Percentiles rank a stretch among this genome's conserved stretches.
phyloP scores from a whole-genome alignment of 2,797 vertebrate genomes.

The Trachops cirrhosus region DNA sequence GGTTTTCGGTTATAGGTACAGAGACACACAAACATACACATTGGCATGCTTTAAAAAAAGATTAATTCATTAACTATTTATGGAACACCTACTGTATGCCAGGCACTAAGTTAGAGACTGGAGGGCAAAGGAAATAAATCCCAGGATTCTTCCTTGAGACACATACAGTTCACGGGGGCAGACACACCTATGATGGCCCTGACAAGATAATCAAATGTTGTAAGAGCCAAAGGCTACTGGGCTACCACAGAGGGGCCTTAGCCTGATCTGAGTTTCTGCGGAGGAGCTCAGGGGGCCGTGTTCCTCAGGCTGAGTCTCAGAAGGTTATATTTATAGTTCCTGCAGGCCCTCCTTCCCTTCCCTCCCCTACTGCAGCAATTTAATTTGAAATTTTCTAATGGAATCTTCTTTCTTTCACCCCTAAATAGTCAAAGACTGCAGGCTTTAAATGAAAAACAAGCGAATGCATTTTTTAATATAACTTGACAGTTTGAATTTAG shows the following conservation, averaged over 20 bases:
- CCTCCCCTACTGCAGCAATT: not conserved
- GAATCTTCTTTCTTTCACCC: not conserved
- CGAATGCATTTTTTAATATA: slow-evolving; percentile 15
- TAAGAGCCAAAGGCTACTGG: not conserved
- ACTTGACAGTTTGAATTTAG: not conserved
- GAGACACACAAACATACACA: not conserved
- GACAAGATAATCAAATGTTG: not conserved
- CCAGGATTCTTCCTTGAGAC: not conserved
- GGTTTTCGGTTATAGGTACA: not conserved
- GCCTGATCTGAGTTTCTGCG: not conserved
- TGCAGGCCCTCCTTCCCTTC: not conserved
- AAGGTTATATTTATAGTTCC: not conserved
- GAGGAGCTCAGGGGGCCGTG: not conserved
- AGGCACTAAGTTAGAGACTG: not conserved
- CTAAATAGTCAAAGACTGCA: not conserved
- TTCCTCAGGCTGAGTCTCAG: not conserved
- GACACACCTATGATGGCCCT: not conserved
- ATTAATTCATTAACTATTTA: not conserved
- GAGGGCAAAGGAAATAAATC: not conserved
- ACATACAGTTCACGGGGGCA: not conserved
- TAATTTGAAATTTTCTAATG: not conserved
- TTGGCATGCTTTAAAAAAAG: not conserved
- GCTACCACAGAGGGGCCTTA: not conserved
- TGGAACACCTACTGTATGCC: not conserved
- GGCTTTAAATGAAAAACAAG: not conserved